These are phyloP conservation scores for Pseudomyrmex dendroicus DNA, from an alignment of 1,140 invertebrate genomes.

Conservation along the genomic window DNA sequence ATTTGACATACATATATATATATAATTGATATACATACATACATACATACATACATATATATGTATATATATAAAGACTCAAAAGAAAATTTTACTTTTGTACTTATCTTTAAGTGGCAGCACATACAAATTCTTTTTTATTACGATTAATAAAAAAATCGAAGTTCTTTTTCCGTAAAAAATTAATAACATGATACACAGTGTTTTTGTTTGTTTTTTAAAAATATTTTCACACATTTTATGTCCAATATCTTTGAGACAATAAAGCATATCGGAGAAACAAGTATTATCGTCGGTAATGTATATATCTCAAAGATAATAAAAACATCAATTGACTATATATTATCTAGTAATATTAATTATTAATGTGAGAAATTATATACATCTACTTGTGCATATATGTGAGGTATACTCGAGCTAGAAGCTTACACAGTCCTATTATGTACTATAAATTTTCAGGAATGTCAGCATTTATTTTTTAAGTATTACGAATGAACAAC, in stretches of 20 bases:
- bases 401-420: constrained; percentile 23
- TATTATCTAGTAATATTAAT: constrained; percentile 5
- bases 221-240: constrained; percentile 5
- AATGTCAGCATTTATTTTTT: constrained; percentile 41
- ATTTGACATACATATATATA: too few species aligned
- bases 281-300: not conserved
- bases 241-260: constrained; percentile 27
- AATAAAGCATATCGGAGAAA: constrained; percentile 23
- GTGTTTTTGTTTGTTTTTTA: too few species aligned
- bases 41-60: too few species aligned
- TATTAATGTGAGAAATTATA: constrained; percentile 14
- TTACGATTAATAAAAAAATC: too few species aligned
- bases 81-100: too few species aligned
- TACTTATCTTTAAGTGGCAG: too few species aligned
- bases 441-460: not conserved
- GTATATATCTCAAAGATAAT: constrained; percentile 22
- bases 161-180: too few species aligned
- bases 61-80: too few species aligned
- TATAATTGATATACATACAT: too few species aligned
- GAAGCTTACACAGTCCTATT: constrained; percentile 18
- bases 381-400: constrained; percentile 7
- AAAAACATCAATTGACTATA: constrained; percentile 30
- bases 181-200: too few species aligned
- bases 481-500: constrained; percentile 17
- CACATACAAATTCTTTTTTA: too few species aligned